Evolutionary conservation across 1,140 invertebrate genomes (phyloP), one percentile per base, ranked within the genome.

Genomic region (Potamilus streckersoni): DNA sequence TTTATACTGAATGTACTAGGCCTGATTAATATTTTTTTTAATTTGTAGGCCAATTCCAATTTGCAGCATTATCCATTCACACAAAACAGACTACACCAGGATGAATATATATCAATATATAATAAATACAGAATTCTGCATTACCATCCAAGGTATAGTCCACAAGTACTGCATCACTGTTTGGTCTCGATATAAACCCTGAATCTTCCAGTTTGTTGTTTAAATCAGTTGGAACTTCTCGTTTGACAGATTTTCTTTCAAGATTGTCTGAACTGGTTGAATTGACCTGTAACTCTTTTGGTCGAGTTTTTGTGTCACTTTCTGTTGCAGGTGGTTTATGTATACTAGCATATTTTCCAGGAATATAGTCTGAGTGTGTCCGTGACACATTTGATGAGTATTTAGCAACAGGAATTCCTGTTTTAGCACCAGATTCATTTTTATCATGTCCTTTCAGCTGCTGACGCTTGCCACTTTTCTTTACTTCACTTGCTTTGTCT

Each of bases 81-180:
- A 64, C 31, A 20, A 64, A 19, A 31, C 16, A 14, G 20, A 19
- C 15, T 64, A 1, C 31, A 23, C 62, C 16, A 64, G 15, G 15
- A 2, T 64, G 62, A 64, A 3, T 16, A n/a, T 31, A 64, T 23
- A 64, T 64, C 2, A 15, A 64, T 64, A 64, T 19, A 14, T 64
- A 16, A 64, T 23, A 1, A 64, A 14, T 31, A 64, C 62, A 15
- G 31, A 64, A 64, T 23, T n/a, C 61, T 23, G 62, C 62, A 20
- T 31, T 64, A 49, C 38, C 38, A 49, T 49, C 38, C 11, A 11
- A 49, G 38, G 38, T 8, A 49, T 49, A 49, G 38, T 79, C 83
- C 66, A 69, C 80, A 59, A 85, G 66, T 20, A 83, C 79, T 58
- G 82, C 84, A 80, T 85, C 85, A 81, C 84, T 84, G 17, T 71